Evolutionary conservation across 2,888 invertebrate species (phyloP).

Genomic region (Phengaris arion): DNA sequence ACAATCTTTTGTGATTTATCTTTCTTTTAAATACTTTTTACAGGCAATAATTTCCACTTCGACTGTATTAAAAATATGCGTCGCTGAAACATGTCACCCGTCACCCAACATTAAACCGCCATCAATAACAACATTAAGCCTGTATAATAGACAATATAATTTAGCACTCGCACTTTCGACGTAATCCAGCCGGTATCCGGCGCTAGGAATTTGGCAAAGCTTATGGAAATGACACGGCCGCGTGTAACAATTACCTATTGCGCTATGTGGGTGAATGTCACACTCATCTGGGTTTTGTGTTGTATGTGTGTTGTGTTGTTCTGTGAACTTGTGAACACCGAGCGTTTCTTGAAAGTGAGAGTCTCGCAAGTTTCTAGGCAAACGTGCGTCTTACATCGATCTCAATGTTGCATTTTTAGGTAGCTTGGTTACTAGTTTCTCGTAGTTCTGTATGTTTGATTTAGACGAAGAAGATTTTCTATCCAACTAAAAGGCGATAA

Average conservation of each 20-base stretch:
- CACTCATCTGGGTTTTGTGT: constrained; percentile 54
- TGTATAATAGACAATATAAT: constrained; percentile 8
- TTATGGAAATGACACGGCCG: constrained; percentile 25
- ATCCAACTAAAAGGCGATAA: too few relatives aligned
- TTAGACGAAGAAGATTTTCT: too few relatives aligned
- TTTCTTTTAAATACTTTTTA: too few relatives aligned
- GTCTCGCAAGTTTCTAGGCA: constrained; percentile 63
- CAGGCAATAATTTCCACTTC: too few relatives aligned
- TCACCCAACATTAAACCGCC: background rate
- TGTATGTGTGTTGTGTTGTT: constrained; percentile 52
- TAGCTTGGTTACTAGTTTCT: too few relatives aligned
- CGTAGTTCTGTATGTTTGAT: too few relatives aligned
- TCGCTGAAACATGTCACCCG: background rate
- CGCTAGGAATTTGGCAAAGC: constrained; percentile 26
- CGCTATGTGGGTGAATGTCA: constrained; percentile 52
- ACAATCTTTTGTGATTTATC: too few relatives aligned
- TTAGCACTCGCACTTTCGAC: constrained; percentile 5
- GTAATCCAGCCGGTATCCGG: constrained; percentile 4
- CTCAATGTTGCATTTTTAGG: constrained; percentile 34
- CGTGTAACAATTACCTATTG: constrained; percentile 31
- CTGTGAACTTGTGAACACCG: constrained; percentile 55
- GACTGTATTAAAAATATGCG: too few relatives aligned
- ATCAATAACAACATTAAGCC: background rate
- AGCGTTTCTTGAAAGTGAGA: constrained; percentile 72
- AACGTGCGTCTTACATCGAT: constrained; percentile 54